Conservation (phyloP, 2,888 invertebrate species). For the Phlogophora meticulosa region DNA sequence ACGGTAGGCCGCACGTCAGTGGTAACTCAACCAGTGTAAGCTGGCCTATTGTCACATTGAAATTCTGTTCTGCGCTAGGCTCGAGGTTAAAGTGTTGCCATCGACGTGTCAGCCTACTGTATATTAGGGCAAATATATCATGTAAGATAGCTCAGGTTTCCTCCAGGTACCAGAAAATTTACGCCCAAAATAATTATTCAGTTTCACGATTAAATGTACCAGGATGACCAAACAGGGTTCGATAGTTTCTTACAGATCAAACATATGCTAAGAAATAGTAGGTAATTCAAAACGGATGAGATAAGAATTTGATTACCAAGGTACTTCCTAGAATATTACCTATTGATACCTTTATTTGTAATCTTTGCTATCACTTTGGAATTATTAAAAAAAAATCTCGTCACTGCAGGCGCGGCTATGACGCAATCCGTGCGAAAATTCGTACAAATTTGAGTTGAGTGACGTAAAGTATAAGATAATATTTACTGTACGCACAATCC, state of each 20-base stretch:
- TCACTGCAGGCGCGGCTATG: background rate
- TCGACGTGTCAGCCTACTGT: too few relatives aligned
- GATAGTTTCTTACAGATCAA: background rate
- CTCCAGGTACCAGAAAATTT: too few relatives aligned
- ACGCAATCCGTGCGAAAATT: conserved; percentile 6
- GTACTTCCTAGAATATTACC: background rate
- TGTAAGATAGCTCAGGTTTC: too few relatives aligned
- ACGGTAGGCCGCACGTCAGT: too few relatives aligned
- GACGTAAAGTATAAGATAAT: background rate
- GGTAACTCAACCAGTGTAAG: too few relatives aligned
- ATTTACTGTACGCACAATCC: background rate
- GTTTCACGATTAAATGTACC: background rate
- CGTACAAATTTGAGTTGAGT: background rate
- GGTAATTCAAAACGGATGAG: background rate
- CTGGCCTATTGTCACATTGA: too few relatives aligned
- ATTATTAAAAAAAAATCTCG: background rate
- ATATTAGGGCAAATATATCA: too few relatives aligned
- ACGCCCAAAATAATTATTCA: background rate
- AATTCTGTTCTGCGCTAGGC: too few relatives aligned
- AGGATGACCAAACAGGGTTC: too few relatives aligned
- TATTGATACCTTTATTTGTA: background rate
- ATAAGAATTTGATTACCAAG: background rate
- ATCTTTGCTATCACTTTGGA: background rate
- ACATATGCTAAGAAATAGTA: background rate
- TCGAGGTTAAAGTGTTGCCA: too few relatives aligned